These are phyloP conservation scores for Notoglanidium macrostoma DNA, from an alignment of 2,797 vertebrate genomes.

Conservation along the genomic window DNA sequence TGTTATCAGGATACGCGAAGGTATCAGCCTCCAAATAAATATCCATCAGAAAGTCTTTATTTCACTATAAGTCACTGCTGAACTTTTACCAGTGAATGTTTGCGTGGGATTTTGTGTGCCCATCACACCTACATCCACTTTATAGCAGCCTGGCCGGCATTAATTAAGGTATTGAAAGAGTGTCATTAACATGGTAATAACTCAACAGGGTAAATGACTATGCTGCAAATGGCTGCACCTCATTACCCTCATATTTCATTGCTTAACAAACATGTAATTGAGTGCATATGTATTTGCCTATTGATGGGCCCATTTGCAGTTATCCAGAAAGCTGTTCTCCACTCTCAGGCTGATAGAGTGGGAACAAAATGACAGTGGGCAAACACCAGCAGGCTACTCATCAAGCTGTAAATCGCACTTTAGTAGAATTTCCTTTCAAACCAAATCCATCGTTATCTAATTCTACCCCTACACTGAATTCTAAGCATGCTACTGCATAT, in stretches of 20 bases:
- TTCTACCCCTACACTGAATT: constrained; percentile 34
- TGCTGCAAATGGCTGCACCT: constrained; percentile 62
- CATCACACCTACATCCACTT: constrained; percentile 56
- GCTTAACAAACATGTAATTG: constrained; percentile 69
- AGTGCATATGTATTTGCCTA: constrained; percentile 68
- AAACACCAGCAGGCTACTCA: constrained; percentile 37
- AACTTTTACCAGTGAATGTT: constrained; percentile 58
- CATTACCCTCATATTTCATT: constrained; percentile 72
- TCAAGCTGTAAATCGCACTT: constrained; percentile 38
- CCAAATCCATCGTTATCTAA: constrained; percentile 35
- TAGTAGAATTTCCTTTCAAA: constrained; percentile 32
- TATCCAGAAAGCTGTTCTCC: constrained; percentile 40
- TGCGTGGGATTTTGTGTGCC: constrained; percentile 45
- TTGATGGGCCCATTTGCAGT: constrained; percentile 67
- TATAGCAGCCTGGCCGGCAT: constrained; percentile 48
- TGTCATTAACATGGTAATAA: constrained; percentile 70
- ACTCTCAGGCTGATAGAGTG: constrained; percentile 41
- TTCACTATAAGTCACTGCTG: constrained; percentile 57
- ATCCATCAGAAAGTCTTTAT: constrained; percentile 5
- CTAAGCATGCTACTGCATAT: constrained; percentile 34
- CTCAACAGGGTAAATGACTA: constrained; percentile 64
- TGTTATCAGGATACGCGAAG: constrained; percentile 22
- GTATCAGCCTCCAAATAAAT: constrained; percentile 22
- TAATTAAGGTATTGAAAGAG: constrained; percentile 73
- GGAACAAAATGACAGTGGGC: constrained; percentile 38